Base-by-base conservation (phyloP, 2,888 invertebrate genomes). In the Rhimphoctona megacephalus region DNA sequence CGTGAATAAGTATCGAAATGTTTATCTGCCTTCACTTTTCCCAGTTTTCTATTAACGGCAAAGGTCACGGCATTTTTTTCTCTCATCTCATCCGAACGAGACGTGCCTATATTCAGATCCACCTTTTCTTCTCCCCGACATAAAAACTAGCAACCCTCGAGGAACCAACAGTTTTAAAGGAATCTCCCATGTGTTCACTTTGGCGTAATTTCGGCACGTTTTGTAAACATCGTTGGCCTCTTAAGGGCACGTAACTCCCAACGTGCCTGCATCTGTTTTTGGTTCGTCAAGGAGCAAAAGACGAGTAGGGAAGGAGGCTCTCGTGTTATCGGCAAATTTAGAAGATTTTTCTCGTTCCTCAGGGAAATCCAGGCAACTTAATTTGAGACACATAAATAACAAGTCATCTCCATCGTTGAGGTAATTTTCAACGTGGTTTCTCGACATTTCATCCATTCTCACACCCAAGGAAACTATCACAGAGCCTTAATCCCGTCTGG, bases 131-230 rank as follows among this genome's bases (percentile, higher is more conserved):
- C 46, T 69, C 43, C 72, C 52, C 33, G 66, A 39, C 39, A 39
- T 3, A 9, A 9, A 39, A 39, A 39, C 9, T 39, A 39, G 39
- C 39, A 39, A 9, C 39, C 9, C 9, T 39, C 17, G 39, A 39
- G 57, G 33, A 78, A 80, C 61, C 36, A 79, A 84, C 74, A 61
- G 66, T 76, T 81, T 78, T 2, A 73, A n/a, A 33, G 43, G 22
- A 30, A 76, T 30, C 54, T 30, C 69, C 25, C 77, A 39, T 86
- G 84, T 89, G 88, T 89, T 85, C 54, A 85, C 87, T 87, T 86
- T 80, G 84, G 69, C 89, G 88, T 70, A 87, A 89, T 91, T 92
- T 92, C 92, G 93, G 92, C 92, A 92, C 93, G 92, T 92, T 92
- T 91, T 89, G 88, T 91, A 92, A 93, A 92, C 92, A 92, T 85